Conservation (phyloP, 2,888 invertebrate species). For the Craniophora ligustri region DNA sequence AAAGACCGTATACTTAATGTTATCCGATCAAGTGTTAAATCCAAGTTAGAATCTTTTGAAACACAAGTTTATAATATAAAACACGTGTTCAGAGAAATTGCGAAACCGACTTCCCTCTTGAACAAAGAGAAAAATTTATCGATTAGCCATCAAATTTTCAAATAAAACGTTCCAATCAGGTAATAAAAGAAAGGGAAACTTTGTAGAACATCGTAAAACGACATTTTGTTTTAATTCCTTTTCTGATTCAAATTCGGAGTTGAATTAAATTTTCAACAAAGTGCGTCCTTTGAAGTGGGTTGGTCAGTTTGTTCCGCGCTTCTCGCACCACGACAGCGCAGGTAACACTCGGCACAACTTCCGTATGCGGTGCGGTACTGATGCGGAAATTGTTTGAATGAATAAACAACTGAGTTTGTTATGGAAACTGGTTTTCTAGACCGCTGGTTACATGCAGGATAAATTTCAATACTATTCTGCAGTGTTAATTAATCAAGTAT, state of each 20-base stretch:
- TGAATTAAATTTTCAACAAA: conserved; percentile 58
- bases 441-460: conserved; percentile 1
- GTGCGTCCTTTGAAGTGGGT: conserved; percentile 61
- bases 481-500: neutral
- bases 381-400: conserved; percentile 45
- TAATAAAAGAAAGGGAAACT: conserved; percentile 53
- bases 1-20: too few species aligned
- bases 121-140: conserved; percentile 39
- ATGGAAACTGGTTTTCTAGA: conserved; percentile 33
- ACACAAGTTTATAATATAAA: neutral
- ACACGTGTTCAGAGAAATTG: conserved; percentile 7
- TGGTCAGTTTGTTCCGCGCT: conserved; percentile 33
- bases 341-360: conserved; percentile 38
- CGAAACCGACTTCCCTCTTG: conserved; percentile 11
- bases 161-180: conserved; percentile 49
- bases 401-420: conserved; percentile 33
- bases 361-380: conserved; percentile 22
- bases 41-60: conserved; percentile 9
- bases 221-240: conserved; percentile 60
- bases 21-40: too few species aligned
- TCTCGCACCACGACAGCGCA: conserved; percentile 34
- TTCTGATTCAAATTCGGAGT: conserved; percentile 58
- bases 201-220: conserved; percentile 51
- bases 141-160: conserved; percentile 45
- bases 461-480: neutral